Evolutionary conservation across 1,140 invertebrate species (phyloP).

Genomic region (Heliconius eleuchia): DNA sequence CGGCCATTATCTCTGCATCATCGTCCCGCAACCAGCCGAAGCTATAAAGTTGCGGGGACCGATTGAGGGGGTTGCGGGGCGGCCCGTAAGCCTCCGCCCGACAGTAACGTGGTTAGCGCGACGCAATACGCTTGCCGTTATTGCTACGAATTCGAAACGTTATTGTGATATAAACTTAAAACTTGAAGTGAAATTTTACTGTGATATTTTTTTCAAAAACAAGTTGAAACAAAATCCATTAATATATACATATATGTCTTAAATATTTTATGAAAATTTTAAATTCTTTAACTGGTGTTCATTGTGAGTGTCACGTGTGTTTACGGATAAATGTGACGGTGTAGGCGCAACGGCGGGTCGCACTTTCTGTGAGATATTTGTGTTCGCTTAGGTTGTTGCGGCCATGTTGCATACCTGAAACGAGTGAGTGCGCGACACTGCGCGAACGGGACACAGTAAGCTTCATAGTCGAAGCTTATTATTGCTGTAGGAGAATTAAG

Average conservation of each 20-base stretch:
- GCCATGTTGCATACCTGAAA: slow-evolving; percentile 79
- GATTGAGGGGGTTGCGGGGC: slow-evolving; percentile 64
- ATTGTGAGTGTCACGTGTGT: slow-evolving; percentile 78
- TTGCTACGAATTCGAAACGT: slow-evolving; percentile 43
- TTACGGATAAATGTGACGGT: slow-evolving; percentile 77
- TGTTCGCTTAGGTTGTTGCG: slow-evolving; percentile 75
- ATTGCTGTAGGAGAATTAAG: slow-evolving; percentile 61
- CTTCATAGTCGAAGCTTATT: slow-evolving; percentile 51
- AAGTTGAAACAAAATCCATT: slow-evolving; percentile 25
- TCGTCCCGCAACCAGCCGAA: slow-evolving; percentile 70
- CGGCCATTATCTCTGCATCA: slow-evolving; percentile 76
- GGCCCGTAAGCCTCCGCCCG: slow-evolving; percentile 72
- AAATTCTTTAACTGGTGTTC: slow-evolving; percentile 47
- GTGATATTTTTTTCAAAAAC: slow-evolving; percentile 40
- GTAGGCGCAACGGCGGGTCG: slow-evolving; percentile 75
- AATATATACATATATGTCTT: slow-evolving; percentile 10
- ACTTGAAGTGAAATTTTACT: slow-evolving; percentile 55
- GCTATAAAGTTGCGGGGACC: slow-evolving; percentile 67
- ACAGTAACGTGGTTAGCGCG: slow-evolving; percentile 70
- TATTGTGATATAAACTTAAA: slow-evolving; percentile 62
- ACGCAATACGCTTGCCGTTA: slow-evolving; percentile 59
- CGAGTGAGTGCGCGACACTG: slow-evolving; percentile 69
- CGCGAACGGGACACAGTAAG: slow-evolving; percentile 76
- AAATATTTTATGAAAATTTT: slow-evolving; percentile 40
- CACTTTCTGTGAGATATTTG: slow-evolving; percentile 78